Conservation (phyloP, 92 coral and sea anemone genomes). For the Parazoanthus swiftii region DNA sequence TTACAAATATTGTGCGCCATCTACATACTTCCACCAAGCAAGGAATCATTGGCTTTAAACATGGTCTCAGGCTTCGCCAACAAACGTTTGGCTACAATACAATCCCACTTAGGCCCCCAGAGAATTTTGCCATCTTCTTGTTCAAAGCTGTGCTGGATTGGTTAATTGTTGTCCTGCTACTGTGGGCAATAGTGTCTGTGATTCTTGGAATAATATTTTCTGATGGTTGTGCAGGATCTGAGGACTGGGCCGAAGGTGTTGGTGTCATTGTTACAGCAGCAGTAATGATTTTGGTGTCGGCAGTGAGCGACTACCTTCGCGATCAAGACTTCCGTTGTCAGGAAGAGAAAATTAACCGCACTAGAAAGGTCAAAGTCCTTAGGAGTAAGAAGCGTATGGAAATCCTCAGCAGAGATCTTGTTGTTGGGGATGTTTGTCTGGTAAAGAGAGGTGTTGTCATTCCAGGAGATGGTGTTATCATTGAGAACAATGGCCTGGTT, state of each 20-base stretch:
- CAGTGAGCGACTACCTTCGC: slow-evolving; percentile 73
- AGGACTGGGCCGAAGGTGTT: slow-evolving; percentile 76
- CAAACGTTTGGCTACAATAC: slow-evolving; percentile 63
- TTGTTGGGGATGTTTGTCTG: slow-evolving; percentile 91
- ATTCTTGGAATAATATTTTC: slow-evolving; percentile 77
- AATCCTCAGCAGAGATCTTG: slow-evolving; percentile 62
- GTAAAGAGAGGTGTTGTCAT: slow-evolving; percentile 82
- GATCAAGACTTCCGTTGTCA: slow-evolving; percentile 55
- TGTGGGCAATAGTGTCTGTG: slow-evolving; percentile 70
- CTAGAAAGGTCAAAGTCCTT: slow-evolving; percentile 64
- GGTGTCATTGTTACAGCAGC: slow-evolving; percentile 76
- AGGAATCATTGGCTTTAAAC: slow-evolving; percentile 67
- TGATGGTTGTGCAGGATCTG: slow-evolving; percentile 66
- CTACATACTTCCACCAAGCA: slow-evolving; percentile 78
- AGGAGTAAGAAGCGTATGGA: slow-evolving; percentile 38
- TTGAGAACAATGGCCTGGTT: slow-evolving; percentile 78
- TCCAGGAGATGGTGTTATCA: slow-evolving; percentile 92
- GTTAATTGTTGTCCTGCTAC: slow-evolving; percentile 66
- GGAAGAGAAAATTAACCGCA: slow-evolving; percentile 58
- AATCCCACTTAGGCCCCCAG: slow-evolving; percentile 62
- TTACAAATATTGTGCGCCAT: slow-evolving; percentile 53
- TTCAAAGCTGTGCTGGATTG: slow-evolving; percentile 73
- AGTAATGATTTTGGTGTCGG: slow-evolving; percentile 63
- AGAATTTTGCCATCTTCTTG: slow-evolving; percentile 55
- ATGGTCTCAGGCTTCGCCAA: slow-evolving; percentile 56